Evolutionary conservation across 2,113 vertebrate species (phyloP).

Genomic region (Zingel zingel): DNA sequence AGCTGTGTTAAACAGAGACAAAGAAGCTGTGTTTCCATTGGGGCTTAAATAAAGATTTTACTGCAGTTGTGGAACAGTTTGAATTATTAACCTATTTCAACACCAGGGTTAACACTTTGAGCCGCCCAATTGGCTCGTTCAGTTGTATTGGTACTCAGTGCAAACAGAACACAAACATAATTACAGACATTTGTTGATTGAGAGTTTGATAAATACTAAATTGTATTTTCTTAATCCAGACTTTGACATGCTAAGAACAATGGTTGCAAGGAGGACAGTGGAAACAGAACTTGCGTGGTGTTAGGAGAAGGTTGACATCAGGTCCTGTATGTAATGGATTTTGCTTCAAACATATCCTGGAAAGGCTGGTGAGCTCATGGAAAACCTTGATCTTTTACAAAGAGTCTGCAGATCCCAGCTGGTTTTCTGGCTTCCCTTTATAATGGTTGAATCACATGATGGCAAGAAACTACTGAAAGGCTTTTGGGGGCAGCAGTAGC

Average conservation of each 20-base stretch:
- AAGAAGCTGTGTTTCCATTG: conserved; percentile 34
- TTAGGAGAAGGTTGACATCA: conserved; percentile 35
- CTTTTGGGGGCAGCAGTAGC: conserved; percentile 56
- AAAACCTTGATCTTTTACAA: conserved; percentile 72
- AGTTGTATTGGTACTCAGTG: background rate
- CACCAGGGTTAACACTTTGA: conserved; percentile 18
- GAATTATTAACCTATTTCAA: conserved; percentile 41
- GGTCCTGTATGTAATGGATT: conserved; percentile 42
- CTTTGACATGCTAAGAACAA: conserved; percentile 19
- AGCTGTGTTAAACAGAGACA: conserved; percentile 11
- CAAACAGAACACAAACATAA: conserved; percentile 9
- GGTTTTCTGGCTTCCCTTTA: conserved; percentile 51
- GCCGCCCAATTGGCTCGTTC: background rate
- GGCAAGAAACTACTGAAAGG: conserved; percentile 57
- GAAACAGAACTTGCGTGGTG: conserved; percentile 33
- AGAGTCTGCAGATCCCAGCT: conserved; percentile 65
- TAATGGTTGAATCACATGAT: conserved; percentile 63
- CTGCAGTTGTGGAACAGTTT: conserved; percentile 31
- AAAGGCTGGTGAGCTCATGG: conserved; percentile 72
- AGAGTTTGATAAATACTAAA: background rate
- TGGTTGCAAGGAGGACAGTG: conserved; percentile 16
- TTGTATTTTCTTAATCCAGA: conserved; percentile 19
- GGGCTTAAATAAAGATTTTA: conserved; percentile 50
- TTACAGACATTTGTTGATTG: background rate
- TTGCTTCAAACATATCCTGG: conserved; percentile 55